phyloP scores from a whole-genome alignment of 2,888 invertebrate species.

The Bembecia ichneumoniformis region DNA sequence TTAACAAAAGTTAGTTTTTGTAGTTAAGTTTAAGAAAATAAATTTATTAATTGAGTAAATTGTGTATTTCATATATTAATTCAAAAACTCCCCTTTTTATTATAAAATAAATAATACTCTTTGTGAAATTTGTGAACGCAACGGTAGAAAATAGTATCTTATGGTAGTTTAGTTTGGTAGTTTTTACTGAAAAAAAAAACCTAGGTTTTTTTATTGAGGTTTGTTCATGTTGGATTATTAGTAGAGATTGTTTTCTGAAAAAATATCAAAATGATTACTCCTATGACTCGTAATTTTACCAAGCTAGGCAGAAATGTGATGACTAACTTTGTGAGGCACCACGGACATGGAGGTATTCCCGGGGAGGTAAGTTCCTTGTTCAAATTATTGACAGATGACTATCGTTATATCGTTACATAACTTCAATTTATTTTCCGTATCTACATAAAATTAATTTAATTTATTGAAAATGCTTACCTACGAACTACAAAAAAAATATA shows the following conservation, averaged over 20 bases:
- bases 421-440: constrained; percentile 12
- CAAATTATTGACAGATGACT: constrained; percentile 16
- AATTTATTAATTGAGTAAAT: no score
- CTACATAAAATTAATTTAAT: background rate
- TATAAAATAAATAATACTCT: no score
- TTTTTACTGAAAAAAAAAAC: background rate
- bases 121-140: constrained; percentile 33
- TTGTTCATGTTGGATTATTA: background rate
- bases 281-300: constrained; percentile 50
- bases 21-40: no score
- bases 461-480: background rate
- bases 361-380: constrained; percentile 56
- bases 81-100: no score
- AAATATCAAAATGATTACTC: constrained; percentile 45
- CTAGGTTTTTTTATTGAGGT: background rate
- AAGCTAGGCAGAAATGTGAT: constrained; percentile 57
- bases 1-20: no score
- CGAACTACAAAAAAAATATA: no score
- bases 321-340: constrained; percentile 52
- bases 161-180: constrained; percentile 5
- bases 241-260: background rate
- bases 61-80: no score
- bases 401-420: constrained; percentile 20
- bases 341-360: constrained; percentile 52
- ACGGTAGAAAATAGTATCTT: constrained; percentile 20